Percentiles rank a stretch among this genome's conserved stretches.
Conservation (phyloP, 1,140 invertebrate species). For the Pseudobourletiella spinata region DNA sequence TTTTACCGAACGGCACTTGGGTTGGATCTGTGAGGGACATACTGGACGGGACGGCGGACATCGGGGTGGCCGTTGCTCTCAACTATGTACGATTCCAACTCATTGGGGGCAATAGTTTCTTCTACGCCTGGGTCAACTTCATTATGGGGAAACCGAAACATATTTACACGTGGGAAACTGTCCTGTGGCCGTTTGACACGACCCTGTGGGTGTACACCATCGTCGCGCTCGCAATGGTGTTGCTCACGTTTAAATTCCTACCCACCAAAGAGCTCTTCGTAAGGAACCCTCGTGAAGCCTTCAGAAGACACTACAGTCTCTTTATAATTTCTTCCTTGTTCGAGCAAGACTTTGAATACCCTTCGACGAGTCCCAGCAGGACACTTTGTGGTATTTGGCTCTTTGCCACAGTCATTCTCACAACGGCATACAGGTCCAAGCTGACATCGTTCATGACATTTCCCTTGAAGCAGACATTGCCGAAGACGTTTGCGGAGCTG, state of each 20-base stretch:
- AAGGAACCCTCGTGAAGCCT: background rate
- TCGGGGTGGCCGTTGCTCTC: background rate
- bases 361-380: background rate
- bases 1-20: constrained; percentile 9
- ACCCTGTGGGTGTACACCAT: background rate
- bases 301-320: background rate
- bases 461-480: background rate
- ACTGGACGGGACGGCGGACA: background rate
- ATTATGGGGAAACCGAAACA: background rate
- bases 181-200: background rate
- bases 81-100: background rate
- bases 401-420: background rate
- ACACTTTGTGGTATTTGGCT: constrained; percentile 1
- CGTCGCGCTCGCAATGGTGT: background rate
- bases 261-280: no score
- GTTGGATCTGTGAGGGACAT: constrained; percentile 7
- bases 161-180: background rate
- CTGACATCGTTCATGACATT: constrained; percentile 5
- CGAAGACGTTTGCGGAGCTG: background rate
- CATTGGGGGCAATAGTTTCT: background rate
- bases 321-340: background rate
- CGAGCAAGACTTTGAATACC: background rate
- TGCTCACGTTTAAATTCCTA: background rate
- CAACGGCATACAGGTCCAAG: constrained; percentile 7
- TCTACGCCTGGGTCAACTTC: background rate